Base-by-base conservation (phyloP, 2,113 vertebrate genomes). In the Emydura subglobosa region DNA sequence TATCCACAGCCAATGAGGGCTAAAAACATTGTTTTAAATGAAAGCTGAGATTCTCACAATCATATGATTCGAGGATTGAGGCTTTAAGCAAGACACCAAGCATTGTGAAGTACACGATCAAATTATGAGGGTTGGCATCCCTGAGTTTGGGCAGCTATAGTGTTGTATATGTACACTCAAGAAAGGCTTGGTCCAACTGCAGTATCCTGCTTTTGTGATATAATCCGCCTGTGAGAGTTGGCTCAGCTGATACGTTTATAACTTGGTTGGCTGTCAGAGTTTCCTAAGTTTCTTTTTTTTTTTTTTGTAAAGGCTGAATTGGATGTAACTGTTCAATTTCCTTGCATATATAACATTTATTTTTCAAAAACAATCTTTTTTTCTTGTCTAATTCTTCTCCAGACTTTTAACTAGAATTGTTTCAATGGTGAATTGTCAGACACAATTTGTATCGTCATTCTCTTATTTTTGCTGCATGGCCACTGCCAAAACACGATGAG, bases 391-490 rank as follows among this genome's bases (percentile, higher is more conserved):
- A 85, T 27, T 82, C 5, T 13, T 72, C 22, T 93, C 50, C 83
- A 55, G 11, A 14, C 50, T 80, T 82, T 92, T 89, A 61, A 25
- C 55, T 44, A 39, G 57, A 1, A 44, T 7, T 2, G 51, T 89
- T 90, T 92, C 61, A 68, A 10, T 54, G 79, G 10, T 34, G 34
- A 91, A 89, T 85, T 9, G 2, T 79, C n/a, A 78, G 72, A 83
- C 82, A 53, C 1, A 49, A 78, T 42, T 11, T 0, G 0, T 57
- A 55, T 39, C 44, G 12, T 13, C 4, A 9, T 61, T 86, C 90
- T 61, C 12, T 61, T 61, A 0, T 79, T 4, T 88, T 86, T 91
- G 55, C 85, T 78, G 8, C 21, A 12, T 0, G 0, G 24, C 0
- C 12, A 44, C 51, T 72, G 16, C 76, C 78, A 87, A 93, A 88